Percentiles rank a stretch among this genome's conserved stretches.
Evolutionary conservation across 1,140 invertebrate species (phyloP).

Genomic region (Macrocentrus cingulum): DNA sequence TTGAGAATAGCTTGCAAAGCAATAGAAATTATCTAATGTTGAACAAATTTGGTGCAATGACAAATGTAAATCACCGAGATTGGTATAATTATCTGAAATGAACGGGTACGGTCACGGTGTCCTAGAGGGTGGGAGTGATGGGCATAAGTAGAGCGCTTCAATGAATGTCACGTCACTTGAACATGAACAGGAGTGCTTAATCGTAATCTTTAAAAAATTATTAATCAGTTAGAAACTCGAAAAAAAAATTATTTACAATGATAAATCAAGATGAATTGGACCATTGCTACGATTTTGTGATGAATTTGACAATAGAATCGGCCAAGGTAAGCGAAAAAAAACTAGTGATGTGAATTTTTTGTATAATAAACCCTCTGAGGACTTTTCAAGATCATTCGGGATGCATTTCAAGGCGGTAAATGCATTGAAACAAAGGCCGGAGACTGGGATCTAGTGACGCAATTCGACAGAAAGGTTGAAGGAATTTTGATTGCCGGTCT

Average conservation of each 20-base stretch:
- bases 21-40: background rate
- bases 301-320: slow-evolving; percentile 30
- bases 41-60: background rate
- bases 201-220: no score
- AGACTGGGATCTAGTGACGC: slow-evolving; percentile 78
- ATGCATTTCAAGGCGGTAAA: slow-evolving; percentile 43
- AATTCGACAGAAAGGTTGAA: slow-evolving; percentile 79
- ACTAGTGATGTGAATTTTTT: background rate
- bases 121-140: slow-evolving; percentile 3
- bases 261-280: slow-evolving; percentile 24
- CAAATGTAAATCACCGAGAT: background rate
- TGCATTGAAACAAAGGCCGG: slow-evolving; percentile 54
- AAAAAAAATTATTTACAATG: slow-evolving; percentile 5
- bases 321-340: slow-evolving; percentile 26
- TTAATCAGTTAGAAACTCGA: background rate
- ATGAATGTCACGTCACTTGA: slow-evolving; percentile 15
- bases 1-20: background rate
- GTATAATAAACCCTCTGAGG: background rate
- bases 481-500: slow-evolving; percentile 70
- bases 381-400: slow-evolving; percentile 39
- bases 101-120: background rate
- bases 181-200: background rate
- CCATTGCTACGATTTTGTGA: slow-evolving; percentile 30
- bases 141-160: slow-evolving; percentile 14
- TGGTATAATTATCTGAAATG: background rate